phyloP scores from a whole-genome alignment of 37 sponge, comb jelly and placozoan species.

The Hexactinellida sp. region DNA sequence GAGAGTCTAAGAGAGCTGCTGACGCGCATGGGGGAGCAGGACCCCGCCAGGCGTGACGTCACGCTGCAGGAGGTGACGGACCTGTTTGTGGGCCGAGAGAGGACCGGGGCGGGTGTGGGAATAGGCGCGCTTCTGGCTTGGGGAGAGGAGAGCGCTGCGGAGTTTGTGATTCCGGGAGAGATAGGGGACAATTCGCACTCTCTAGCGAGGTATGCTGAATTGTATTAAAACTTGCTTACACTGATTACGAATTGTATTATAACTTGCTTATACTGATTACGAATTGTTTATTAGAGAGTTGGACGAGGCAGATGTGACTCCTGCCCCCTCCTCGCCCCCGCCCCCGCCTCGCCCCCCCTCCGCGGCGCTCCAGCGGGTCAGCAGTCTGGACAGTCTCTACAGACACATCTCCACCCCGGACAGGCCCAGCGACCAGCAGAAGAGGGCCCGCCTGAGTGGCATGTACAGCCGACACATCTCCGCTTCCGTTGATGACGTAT shows the following conservation, averaged over 20 bases:
- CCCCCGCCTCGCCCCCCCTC: not conserved
- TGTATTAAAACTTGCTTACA: not conserved
- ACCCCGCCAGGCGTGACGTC: not conserved
- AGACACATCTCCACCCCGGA: not conserved
- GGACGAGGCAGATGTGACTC: not conserved
- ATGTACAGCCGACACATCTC: constrained; percentile 6
- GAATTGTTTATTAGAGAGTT: not conserved
- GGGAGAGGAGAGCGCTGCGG: not conserved
- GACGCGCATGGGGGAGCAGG: constrained; percentile 1
- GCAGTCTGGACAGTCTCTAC: not conserved
- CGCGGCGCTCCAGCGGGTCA: not conserved
- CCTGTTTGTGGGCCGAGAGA: not conserved
- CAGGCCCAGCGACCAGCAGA: not conserved
- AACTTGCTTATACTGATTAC: not conserved
- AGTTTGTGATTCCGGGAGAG: not conserved
- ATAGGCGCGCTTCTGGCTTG: not conserved
- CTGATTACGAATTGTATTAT: not conserved
- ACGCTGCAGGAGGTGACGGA: not conserved
- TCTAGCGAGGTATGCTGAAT: not conserved
- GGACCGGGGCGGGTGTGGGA: not conserved
- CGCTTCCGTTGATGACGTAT: not conserved
- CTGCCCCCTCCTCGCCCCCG: not conserved
- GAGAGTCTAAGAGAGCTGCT: not conserved
- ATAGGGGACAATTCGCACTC: not conserved
- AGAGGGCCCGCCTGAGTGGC: not conserved